These are phyloP conservation scores for Apostichopus leukothele DNA, from an alignment of 53 echinoderm and acorn worm species.

Conservation along the genomic window DNA sequence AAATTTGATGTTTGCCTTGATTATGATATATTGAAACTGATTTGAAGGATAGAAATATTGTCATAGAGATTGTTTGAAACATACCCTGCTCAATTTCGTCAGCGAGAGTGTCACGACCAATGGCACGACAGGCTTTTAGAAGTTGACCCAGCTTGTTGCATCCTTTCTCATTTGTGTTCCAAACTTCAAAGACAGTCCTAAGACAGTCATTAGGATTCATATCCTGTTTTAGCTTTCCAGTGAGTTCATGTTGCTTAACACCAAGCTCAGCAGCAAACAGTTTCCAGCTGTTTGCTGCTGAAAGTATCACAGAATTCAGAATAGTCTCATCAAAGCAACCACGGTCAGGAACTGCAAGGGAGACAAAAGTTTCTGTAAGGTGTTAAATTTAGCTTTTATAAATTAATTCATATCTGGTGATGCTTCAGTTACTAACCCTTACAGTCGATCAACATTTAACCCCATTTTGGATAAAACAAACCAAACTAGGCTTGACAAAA, in stretches of 20 bases:
- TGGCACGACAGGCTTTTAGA: conserved; percentile 56
- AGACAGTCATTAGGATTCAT: background rate
- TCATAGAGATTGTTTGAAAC: background rate
- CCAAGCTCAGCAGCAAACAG: background rate
- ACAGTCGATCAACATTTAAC: no score
- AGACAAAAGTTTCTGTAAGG: no score
- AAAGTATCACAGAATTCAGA: background rate
- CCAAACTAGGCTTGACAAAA: no score
- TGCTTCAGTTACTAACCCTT: no score
- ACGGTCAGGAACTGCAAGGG: background rate
- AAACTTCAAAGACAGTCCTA: conserved; percentile 24
- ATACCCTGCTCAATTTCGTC: conserved; percentile 78
- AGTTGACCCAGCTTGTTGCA: conserved; percentile 63
- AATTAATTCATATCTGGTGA: no score
- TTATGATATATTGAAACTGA: no score
- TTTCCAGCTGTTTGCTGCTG: background rate
- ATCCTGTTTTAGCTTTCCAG: background rate
- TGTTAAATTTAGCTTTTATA: no score
- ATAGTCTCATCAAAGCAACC: background rate
- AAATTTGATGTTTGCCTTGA: no score
- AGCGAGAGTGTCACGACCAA: conserved; percentile 37
- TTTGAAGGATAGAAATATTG: no score
- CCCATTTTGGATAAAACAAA: no score
- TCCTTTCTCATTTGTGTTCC: conserved; percentile 45
- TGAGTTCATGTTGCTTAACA: background rate